A percentile compares a stretch with the other conserved stretches of the same genome.
Conservation (phyloP, 2,888 invertebrate genomes). For the Mythimna albipuncta region DNA sequence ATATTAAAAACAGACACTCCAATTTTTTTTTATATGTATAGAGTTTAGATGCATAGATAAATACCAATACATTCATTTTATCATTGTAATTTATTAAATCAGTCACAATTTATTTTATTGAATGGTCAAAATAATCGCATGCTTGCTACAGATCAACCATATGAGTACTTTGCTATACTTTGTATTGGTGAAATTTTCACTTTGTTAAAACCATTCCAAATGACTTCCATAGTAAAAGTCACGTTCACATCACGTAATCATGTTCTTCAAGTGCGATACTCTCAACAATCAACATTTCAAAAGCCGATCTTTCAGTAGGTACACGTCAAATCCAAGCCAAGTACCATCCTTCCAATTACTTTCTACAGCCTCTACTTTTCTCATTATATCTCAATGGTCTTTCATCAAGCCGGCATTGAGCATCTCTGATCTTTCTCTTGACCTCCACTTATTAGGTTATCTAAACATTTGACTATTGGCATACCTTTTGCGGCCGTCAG, state of each 20-base stretch:
- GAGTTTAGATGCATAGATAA: neutral
- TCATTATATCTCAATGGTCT: constrained; percentile 29
- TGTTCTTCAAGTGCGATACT: neutral
- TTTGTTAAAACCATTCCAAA: neutral
- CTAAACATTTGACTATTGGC: constrained; percentile 62
- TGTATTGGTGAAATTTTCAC: neutral
- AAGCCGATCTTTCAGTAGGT: neutral
- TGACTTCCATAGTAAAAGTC: neutral
- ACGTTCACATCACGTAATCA: neutral
- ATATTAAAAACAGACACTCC: no score
- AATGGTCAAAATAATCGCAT: neutral
- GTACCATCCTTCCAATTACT: constrained; percentile 14
- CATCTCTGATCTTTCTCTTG: constrained; percentile 52
- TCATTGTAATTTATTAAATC: constrained; percentile 11
- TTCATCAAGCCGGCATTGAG: constrained; percentile 36
- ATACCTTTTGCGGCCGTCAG: constrained; percentile 61
- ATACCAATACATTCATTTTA: constrained; percentile 18
- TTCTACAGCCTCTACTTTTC: constrained; percentile 3
- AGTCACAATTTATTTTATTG: constrained; percentile 26
- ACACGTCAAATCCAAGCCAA: neutral
- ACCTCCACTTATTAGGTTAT: constrained; percentile 61
- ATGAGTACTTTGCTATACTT: no score
- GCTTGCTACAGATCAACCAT: neutral
- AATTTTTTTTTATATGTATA: no score
- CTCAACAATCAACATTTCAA: neutral